Evolutionary conservation across 2,888 invertebrate genomes (phyloP).

Genomic region (Hyles lineata): DNA sequence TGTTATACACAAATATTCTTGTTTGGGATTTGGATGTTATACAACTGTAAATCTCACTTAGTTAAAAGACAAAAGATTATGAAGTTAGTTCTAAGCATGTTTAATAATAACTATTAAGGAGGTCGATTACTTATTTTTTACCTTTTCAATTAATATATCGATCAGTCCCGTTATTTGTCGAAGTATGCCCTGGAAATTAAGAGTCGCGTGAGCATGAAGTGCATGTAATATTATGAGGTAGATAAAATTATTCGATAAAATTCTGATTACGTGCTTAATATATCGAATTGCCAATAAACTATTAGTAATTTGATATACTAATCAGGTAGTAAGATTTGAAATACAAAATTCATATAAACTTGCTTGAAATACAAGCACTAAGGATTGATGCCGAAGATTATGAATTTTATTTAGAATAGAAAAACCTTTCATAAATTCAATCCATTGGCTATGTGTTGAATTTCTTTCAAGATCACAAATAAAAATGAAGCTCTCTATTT

Average conservation of each 20-base stretch:
- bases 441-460: neutral
- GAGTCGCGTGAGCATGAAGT: neutral
- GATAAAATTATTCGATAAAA: constrained; percentile 8
- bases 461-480: constrained; percentile 1
- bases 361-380: neutral
- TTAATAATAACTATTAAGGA: too few relatives aligned
- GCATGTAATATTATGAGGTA: neutral
- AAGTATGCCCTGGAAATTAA: neutral
- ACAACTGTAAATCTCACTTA: too few relatives aligned
- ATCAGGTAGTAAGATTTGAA: neutral
- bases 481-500: constrained; percentile 30
- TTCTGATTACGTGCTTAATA: constrained; percentile 2
- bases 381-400: neutral
- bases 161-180: neutral
- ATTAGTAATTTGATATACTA: constrained; percentile 11
- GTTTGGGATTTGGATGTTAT: too few relatives aligned
- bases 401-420: constrained; percentile 11
- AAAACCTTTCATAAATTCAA: constrained; percentile 4
- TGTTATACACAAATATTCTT: too few relatives aligned
- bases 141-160: neutral
- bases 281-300: constrained; percentile 12
- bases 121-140: neutral
- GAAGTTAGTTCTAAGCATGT: too few relatives aligned
- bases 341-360: neutral
- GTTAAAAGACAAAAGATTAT: too few relatives aligned